Base-by-base conservation (phyloP, 2,888 invertebrate genomes). In the Pseudolycoriella hygida region DNA sequence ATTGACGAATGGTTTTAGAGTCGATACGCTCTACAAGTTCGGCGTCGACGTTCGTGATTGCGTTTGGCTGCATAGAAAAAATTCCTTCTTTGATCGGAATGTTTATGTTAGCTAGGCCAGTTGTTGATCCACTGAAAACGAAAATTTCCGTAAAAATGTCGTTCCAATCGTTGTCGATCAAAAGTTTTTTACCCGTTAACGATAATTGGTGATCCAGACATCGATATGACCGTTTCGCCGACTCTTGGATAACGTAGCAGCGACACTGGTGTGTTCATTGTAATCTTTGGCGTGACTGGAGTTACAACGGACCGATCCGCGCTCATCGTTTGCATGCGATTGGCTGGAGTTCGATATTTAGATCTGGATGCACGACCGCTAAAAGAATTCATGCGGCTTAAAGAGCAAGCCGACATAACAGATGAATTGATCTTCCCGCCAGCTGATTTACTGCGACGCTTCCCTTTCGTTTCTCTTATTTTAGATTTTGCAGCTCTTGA, bases 31-130 rank as follows among this genome's bases (percentile, higher is more conserved):
- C 15, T 8, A 64, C 50, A 17, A 64, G 50, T 19, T 60, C 57
- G 2, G 55, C 43, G 39, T 61, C 58, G 3, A 64, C 44, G 6
- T 18, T 15, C 43, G 59, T 56, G 12, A 63, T 50, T 31, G 57
- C 57, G 44, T 60, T 61, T n/a, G 66, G 64, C 1, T 62, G 57
- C 48, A 66, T 48, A 8, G 61, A 64, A 2, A 66, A 49, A 0
- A 65, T 56, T 45, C 65, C 65, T 53, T 64, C 59, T 14, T 56
- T 54, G 12, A 63, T 54, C 32, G 66, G 66, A 47, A 66, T 66
- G 53, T 65, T 66, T 0, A 66, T 60, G 47, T 64, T 65, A 3
- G 66, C 64, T 11, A 37, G 34, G n/a, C 37, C 20, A 2, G n/a
- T n/a, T 19, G 37, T 18, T 2, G 39, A 14, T 25, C 44, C 39